Evolutionary conservation across 2,113 vertebrate genomes (phyloP), one percentile per base, ranked within the genome.

Genomic region (Larimichthys crocea): DNA sequence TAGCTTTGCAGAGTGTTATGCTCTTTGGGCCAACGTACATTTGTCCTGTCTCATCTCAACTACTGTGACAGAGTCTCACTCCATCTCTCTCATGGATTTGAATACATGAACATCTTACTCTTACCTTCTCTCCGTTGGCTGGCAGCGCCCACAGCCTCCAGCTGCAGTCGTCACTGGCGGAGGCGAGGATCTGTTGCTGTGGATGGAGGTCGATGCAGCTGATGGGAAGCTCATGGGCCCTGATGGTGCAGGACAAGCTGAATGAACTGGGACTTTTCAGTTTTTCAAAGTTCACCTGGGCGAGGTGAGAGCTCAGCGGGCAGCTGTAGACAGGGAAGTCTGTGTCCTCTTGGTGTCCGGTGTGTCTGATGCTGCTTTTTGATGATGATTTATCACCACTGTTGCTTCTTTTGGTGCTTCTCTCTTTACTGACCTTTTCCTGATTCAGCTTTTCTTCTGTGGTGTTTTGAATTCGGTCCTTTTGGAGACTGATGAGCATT

Each of bases 91-190:
- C 24, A 29, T 59, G 3, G 55, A 26, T 16, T 57, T 7, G 14
- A 29, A 17, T 8, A 11, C 40, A 12, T 2, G 5, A 22, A 22
- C 9, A 3, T 22, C 7, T 14, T 10, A 7, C 44, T 53, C 59
- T 44, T 20, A 90, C 90, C 85, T 86, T 89, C 59, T 88, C 85
- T 19, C 66, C 53, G 0, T 22, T 3, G 16, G 50, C 44, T 1
- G 78, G 82, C 60, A 89, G 84, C 11, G 12, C 49, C 91, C 91
- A 92, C 74, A 92, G 73, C 57, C 60, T 82, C 91, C 91, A 92
- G 59, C 31, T 88, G 55, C 10, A 24, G 76, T 92, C 91, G 0
- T 88, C 87, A 3, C 87, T 89, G 79, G 82, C 74, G 0, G 89
- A 78, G 24, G 82, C 82, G 0, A 92, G 79, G 63, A 89, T 64